Percentiles rank a stretch among this genome's conserved stretches.
phyloP scores from a whole-genome alignment of 2,113 vertebrate species.

The Daphoenositta chrysoptera region DNA sequence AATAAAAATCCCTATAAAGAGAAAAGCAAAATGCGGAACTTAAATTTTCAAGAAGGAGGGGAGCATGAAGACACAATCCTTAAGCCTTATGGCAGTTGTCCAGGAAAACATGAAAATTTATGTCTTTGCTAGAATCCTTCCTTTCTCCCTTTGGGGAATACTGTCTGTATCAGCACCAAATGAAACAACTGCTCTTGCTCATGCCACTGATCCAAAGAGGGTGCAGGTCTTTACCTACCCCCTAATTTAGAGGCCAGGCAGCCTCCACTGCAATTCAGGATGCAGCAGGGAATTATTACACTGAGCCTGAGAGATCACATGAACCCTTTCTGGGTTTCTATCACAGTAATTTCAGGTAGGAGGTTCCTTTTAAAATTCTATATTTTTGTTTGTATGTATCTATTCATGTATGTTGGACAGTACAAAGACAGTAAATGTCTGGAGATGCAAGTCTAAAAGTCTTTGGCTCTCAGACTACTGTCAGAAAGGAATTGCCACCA shows the following conservation, averaged over 20 bases:
- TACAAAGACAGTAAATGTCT: not conserved
- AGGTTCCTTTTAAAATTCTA: not conserved
- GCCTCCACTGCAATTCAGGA: not conserved
- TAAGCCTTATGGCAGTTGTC: not conserved
- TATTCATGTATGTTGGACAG: not conserved
- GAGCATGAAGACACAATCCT: not conserved
- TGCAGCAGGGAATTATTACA: not conserved
- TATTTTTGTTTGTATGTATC: not conserved
- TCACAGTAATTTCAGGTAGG: not conserved
- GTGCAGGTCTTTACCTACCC: not conserved
- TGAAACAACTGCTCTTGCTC: not conserved
- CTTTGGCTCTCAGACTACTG: not conserved
- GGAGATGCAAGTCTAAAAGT: not conserved
- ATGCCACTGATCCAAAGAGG: not conserved
- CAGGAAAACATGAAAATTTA: not conserved
- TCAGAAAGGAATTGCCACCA: not conserved
- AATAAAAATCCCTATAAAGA: not conserved
- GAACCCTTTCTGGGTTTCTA: not conserved
- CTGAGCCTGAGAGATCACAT: not conserved
- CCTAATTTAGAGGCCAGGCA: not conserved
- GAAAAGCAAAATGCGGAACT: not conserved
- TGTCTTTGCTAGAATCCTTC: not conserved
- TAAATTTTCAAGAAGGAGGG: not conserved
- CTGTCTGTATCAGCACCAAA: not conserved
- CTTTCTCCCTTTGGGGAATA: not conserved